Evolutionary conservation across 2,797 vertebrate species (phyloP), one percentile per base, ranked within the genome.

Genomic region (Buceros bicornis): DNA sequence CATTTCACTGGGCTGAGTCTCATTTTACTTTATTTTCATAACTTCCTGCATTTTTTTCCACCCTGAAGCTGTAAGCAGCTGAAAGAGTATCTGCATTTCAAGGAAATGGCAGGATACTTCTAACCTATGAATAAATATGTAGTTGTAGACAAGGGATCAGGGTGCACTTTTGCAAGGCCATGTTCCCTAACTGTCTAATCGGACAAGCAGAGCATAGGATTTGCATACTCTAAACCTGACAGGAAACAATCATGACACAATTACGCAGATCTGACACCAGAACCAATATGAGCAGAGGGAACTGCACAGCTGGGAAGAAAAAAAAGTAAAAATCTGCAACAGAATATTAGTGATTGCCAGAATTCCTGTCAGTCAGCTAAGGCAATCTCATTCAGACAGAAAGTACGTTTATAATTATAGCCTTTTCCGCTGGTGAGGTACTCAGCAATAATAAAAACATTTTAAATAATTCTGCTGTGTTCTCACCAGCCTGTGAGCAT

Each of bases 231-330:
- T 83, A 80, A 95, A 93, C 72, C 14, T 78, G 81, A 87, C 56
- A 82, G 87, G 87, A 89, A 91, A 71, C 76, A 93, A 89, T 54
- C 0, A 0, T 3, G 40, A 79, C 64, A 91, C 28, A 83, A 82
- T 93, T 92, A 93, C 81, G 94, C n/a, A 92, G 72, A 91, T 93
- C 42, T 85, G 84, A 90, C 79, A 91, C 21, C 79, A 93, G 76
- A 94, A 91, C n/a, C 54, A 91, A 66, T 69, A 61, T 8, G 33
- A 90, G 47, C 19, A 65, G 42, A 91, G 61, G 62, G 51, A 96
- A 69, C 51, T 5, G 78, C 66, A 74, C 57, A 93, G 60, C 57
- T 93, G 64, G 29, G 47, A 47, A 71, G 33, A 4, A n/a, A 37
- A 47, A 57, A 18, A 43, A 51, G 31, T 24, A 43, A 18, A 54